phyloP scores from a whole-genome alignment of 2,797 vertebrate species.

The Brachyalestes nurse region DNA sequence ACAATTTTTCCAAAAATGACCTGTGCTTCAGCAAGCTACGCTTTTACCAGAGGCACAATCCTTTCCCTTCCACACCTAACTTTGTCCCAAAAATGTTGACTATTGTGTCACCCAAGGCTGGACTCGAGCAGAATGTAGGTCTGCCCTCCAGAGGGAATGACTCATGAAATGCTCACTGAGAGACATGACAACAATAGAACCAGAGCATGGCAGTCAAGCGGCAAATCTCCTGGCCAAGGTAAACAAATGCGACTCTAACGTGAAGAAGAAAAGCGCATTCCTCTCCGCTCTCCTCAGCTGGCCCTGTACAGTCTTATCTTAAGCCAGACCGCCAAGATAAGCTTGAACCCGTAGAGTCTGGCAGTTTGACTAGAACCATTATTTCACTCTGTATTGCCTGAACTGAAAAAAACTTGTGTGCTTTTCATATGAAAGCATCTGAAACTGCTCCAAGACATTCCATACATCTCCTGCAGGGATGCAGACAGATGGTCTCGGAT shows the following conservation, averaged over 20 bases:
- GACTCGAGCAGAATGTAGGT: slow-evolving; percentile 12
- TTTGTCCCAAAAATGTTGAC: slow-evolving; percentile 7
- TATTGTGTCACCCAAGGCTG: slow-evolving; percentile 23
- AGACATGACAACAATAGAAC: slow-evolving; percentile 29
- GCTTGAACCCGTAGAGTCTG: slow-evolving; percentile 27
- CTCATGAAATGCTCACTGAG: slow-evolving; percentile 17
- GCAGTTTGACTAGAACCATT: slow-evolving; percentile 3
- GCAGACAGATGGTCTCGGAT: slow-evolving; percentile 40
- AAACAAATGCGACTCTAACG: slow-evolving; percentile 10
- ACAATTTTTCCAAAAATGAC: too few species aligned
- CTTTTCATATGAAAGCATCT: slow-evolving; percentile 26
- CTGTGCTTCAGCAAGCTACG: not conserved
- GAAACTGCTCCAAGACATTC: slow-evolving; percentile 29
- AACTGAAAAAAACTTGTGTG: not conserved
- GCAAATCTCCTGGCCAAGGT: slow-evolving; percentile 32
- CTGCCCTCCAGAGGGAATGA: slow-evolving; percentile 14
- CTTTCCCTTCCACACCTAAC: not conserved
- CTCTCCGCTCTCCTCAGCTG: slow-evolving; percentile 11
- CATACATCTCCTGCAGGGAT: slow-evolving; percentile 34
- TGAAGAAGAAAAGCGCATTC: slow-evolving; percentile 39
- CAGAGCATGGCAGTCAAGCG: slow-evolving; percentile 13
- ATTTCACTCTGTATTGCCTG: slow-evolving; percentile 18
- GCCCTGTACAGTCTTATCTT: slow-evolving; percentile 36
- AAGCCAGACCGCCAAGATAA: slow-evolving; percentile 40
- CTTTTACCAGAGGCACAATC: not conserved